These are phyloP conservation scores for Callosobruchus maculatus DNA, from an alignment of 2,888 invertebrate species.

Conservation along the genomic window DNA sequence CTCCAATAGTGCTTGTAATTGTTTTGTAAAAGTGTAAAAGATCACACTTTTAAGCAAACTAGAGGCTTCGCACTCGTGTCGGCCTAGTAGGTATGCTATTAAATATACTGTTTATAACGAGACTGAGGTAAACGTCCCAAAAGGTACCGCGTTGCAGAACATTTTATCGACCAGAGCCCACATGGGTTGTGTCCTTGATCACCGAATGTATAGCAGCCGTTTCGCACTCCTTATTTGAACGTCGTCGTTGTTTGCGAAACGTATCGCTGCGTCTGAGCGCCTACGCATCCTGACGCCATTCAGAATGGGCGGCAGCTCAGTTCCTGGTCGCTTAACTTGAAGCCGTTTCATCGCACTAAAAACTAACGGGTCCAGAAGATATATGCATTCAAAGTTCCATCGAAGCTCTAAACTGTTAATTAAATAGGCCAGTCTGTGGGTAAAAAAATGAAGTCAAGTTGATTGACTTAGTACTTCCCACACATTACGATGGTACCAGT, in stretches of 20 bases:
- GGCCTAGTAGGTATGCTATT: too few species aligned
- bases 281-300: not conserved
- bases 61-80: too few species aligned
- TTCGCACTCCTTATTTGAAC: not conserved
- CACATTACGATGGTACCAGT: too few species aligned
- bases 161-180: not conserved
- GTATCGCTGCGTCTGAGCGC: not conserved
- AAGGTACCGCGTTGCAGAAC: not conserved
- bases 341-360: not conserved
- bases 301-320: not conserved
- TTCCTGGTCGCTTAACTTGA: not conserved
- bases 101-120: not conserved
- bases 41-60: too few species aligned
- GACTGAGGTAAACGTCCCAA: not conserved
- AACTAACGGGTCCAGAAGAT: not conserved
- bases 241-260: not conserved
- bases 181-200: not conserved
- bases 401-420: too few species aligned
- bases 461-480: too few species aligned
- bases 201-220: not conserved
- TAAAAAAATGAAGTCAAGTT: too few species aligned
- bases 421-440: too few species aligned
- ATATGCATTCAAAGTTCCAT: too few species aligned
- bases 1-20: too few species aligned
- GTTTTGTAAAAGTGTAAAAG: too few species aligned